These are phyloP conservation scores for Pristionchus japonicus DNA, from an alignment of 2,888 invertebrate species.

Conservation along the genomic window DNA sequence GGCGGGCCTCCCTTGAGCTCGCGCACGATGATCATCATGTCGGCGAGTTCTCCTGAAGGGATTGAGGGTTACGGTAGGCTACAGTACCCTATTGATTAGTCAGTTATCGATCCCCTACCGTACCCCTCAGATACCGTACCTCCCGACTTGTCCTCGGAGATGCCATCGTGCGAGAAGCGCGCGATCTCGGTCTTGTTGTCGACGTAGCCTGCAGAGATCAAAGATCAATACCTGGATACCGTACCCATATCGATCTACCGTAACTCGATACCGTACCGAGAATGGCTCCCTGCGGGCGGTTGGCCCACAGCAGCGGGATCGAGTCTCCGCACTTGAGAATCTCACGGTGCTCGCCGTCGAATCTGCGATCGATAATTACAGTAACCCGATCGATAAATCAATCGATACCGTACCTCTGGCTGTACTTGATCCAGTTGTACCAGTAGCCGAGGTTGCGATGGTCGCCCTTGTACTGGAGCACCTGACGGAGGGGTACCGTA, in stretches of 20 bases:
- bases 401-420: conserved; percentile 62
- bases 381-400: conserved; percentile 30
- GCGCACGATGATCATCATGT: conserved; percentile 70
- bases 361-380: conserved; percentile 20
- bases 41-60: conserved; percentile 53
- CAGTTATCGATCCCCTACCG: background rate
- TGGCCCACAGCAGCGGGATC: conserved; percentile 69
- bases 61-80: conserved; percentile 47
- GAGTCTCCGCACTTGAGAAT: conserved; percentile 69
- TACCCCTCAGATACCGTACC: background rate
- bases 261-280: conserved; percentile 51
- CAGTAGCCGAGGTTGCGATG: conserved; percentile 67
- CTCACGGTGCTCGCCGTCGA: conserved; percentile 59
- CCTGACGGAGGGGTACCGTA: conserved; percentile 49
- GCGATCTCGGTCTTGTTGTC: conserved; percentile 71
- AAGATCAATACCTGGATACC: conserved; percentile 21
- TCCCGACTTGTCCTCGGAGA: conserved; percentile 45
- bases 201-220: conserved; percentile 57
- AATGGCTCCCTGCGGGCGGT: conserved; percentile 58
- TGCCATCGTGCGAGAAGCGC: conserved; percentile 64
- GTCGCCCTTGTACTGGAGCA: conserved; percentile 71
- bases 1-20: conserved; percentile 64
- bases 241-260: background rate
- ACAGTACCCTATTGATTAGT: background rate
- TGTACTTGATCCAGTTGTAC: conserved; percentile 72